Conservation (phyloP, 2,113 vertebrate species). For the Mellivora capensis region DNA sequence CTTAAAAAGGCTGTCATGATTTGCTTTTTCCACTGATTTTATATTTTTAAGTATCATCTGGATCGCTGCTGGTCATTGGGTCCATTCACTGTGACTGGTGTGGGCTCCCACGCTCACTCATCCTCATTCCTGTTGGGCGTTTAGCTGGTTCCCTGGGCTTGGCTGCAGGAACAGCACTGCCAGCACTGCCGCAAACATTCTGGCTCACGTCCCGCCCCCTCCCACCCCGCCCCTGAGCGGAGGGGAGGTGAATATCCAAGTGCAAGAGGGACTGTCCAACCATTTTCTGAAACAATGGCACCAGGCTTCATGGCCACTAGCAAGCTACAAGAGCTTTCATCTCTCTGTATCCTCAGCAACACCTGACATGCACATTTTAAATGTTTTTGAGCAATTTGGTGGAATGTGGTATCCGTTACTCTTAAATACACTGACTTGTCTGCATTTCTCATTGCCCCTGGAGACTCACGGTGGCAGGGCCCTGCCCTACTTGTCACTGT, state of each 20-base stretch:
- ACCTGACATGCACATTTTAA: neutral
- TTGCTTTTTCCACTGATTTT: neutral
- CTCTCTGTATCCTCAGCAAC: neutral
- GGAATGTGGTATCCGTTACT: neutral
- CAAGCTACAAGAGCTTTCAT: rapidly evolving
- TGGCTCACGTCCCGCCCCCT: too few relatives aligned
- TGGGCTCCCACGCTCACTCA: rapidly evolving
- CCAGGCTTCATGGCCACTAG: neutral
- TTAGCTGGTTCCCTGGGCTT: neutral
- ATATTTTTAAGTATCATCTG: neutral
- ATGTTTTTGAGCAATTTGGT: neutral
- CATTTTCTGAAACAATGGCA: neutral
- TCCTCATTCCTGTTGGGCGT: neutral
- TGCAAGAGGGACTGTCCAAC: neutral
- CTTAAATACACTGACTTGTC: neutral
- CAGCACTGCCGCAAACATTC: neutral
- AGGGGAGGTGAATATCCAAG: neutral
- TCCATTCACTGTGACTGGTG: neutral
- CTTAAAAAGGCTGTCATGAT: neutral
- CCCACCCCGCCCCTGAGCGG: too few relatives aligned
- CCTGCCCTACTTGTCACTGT: neutral
- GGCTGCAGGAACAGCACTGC: neutral
- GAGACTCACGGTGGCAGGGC: neutral
- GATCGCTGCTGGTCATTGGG: neutral
- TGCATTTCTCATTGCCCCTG: neutral